Conservation (phyloP, 2,797 vertebrate species). For the Neoniphon sammara region DNA sequence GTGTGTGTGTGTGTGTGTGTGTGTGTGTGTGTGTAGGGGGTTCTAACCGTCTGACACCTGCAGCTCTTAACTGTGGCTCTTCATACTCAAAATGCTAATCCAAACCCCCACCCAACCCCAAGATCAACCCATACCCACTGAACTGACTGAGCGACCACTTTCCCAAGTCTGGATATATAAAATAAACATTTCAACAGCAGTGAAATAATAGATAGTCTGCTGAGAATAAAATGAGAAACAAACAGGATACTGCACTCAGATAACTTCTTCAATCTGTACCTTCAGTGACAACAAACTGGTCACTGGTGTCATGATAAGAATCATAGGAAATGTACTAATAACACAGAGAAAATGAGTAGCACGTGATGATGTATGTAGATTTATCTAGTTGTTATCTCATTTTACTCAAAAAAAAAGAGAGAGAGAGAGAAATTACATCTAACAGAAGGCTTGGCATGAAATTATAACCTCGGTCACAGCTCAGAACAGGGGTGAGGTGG, state of each 20-base stretch:
- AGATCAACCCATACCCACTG: conserved; percentile 57
- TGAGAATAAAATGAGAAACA: not conserved
- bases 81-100: conserved; percentile 82
- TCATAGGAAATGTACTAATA: no score
- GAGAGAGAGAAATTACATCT: no score
- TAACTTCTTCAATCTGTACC: no score
- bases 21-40: conserved; percentile 33
- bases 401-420: no score
- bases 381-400: no score
- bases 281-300: no score
- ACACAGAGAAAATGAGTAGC: no score
- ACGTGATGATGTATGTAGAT: no score
- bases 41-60: conserved; percentile 81
- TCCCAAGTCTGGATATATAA: conserved; percentile 58
- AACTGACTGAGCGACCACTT: conserved; percentile 69
- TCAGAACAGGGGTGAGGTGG: no score
- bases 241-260: not conserved
- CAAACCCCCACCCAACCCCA: conserved; percentile 54
- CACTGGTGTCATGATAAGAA: no score
- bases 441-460: no score
- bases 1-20: conserved; percentile 22
- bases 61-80: conserved; percentile 68
- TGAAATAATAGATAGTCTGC: conserved; percentile 32
- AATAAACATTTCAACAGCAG: conserved; percentile 60
- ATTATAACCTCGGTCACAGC: no score